phyloP scores from a whole-genome alignment of 2,113 vertebrate genomes.

The Speoplatyrhinus poulsoni region DNA sequence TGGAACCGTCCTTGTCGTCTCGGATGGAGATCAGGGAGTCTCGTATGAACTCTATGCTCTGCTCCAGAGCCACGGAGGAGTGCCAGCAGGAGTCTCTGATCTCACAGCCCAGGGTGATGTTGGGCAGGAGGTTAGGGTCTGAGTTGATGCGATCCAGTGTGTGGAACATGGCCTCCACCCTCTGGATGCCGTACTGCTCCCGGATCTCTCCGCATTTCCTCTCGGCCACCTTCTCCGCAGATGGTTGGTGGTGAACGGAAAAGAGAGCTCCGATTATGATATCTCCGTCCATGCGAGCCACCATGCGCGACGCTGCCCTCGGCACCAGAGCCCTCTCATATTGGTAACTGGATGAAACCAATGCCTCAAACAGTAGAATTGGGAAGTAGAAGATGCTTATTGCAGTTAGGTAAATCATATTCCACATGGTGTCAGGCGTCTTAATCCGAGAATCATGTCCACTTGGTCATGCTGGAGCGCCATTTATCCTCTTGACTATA shows the following conservation, averaged over 20 bases:
- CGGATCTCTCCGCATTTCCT: constrained; percentile 93
- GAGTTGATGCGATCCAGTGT: constrained; percentile 92
- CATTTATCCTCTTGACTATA: constrained; percentile 46
- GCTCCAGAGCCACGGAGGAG: constrained; percentile 91
- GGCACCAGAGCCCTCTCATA: constrained; percentile 78
- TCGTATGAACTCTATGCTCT: constrained; percentile 95
- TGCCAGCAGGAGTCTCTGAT: constrained; percentile 97
- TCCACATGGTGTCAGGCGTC: constrained; percentile 66
- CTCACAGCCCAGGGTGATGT: constrained; percentile 93
- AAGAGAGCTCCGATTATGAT: constrained; percentile 95
- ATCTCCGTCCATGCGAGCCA: constrained; percentile 94
- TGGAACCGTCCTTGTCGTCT: constrained; percentile 86
- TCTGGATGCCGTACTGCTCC: constrained; percentile 94
- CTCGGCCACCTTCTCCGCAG: constrained; percentile 89
- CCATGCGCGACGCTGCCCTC: constrained; percentile 84
- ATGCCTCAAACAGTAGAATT: constrained; percentile 77
- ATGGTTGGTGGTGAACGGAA: constrained; percentile 92
- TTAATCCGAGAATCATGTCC: constrained; percentile 66
- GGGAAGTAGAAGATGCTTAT: constrained; percentile 78
- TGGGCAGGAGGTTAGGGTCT: constrained; percentile 85
- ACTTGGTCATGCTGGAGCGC: constrained; percentile 34
- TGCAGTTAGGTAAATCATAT: constrained; percentile 76
- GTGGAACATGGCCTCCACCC: constrained; percentile 97
- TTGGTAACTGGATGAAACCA: constrained; percentile 71
- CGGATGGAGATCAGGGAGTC: constrained; percentile 94